phyloP scores from a whole-genome alignment of 2,888 invertebrate genomes.

The Eupithecia vulgata region DNA sequence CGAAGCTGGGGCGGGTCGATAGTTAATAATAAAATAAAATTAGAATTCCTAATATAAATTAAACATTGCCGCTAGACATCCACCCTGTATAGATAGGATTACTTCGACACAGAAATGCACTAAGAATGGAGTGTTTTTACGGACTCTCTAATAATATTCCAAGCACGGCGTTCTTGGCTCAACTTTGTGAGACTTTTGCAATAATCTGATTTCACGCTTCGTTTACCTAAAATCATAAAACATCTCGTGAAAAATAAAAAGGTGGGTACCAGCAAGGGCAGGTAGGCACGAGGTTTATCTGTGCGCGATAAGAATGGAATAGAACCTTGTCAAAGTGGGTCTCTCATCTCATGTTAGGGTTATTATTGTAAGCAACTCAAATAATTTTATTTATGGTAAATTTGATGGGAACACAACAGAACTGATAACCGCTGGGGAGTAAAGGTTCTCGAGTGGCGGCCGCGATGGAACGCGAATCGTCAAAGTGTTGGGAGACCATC shows the following conservation, averaged over 20 bases:
- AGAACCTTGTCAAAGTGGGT: neutral
- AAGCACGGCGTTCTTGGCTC: neutral
- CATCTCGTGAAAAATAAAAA: conserved; percentile 6
- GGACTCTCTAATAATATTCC: conserved; percentile 7
- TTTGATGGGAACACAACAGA: too few species aligned
- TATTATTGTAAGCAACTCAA: too few species aligned
- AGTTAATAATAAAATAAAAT: too few species aligned
- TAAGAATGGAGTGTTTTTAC: neutral
- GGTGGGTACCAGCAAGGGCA: neutral
- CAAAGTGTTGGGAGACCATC: too few species aligned
- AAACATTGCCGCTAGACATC: neutral
- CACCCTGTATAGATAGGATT: neutral
- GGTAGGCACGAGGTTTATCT: neutral
- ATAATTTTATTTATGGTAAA: too few species aligned
- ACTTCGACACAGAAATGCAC: conserved; percentile 2
- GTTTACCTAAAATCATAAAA: conserved; percentile 12
- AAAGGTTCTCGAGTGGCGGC: too few species aligned
- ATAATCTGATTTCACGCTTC: conserved; percentile 8
- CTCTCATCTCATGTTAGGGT: too few species aligned
- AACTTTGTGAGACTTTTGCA: conserved; percentile 1
- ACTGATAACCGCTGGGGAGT: too few species aligned
- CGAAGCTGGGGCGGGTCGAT: too few species aligned
- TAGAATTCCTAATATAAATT: too few species aligned
- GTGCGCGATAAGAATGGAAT: neutral
- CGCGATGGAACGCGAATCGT: too few species aligned